Evolutionary conservation across 1,140 invertebrate genomes (phyloP), one percentile per base, ranked within the genome.

Genomic region (Danaus melanippus): DNA sequence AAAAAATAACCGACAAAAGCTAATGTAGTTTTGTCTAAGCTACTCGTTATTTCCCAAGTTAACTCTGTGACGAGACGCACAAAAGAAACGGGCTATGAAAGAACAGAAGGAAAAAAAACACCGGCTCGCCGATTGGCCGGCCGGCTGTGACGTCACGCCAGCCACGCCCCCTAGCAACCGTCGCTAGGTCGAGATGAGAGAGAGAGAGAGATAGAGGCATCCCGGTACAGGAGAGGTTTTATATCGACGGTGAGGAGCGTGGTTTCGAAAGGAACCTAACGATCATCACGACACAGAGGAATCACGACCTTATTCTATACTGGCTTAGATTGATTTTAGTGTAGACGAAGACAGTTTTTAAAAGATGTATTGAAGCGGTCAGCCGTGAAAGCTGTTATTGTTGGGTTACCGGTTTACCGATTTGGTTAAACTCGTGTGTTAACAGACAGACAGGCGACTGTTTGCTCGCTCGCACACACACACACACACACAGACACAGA

Each of bases 371-470:
- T 57, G 54, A 50, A 64, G 66, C 74, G 82, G 79, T 85, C 80
- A 82, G 76, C 76, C 75, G 77, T 75, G 70, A 81, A 82, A 86
- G 82, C 80, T 84, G 79, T 84, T 84, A 83, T 86, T 86, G 83
- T 86, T 86, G 83, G 79, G 76, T 83, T 79, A 77, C 69, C 74
- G 83, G 83, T 83, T 86, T 83, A 86, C 83, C 83, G 83, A 84
- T 83, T 84, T 84, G 79, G 83, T 84, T 84, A 81, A 82, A 78
- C 84, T 82, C 72, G 76, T 84, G 81, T 81, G 81, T 77, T 83
- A 83, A 80, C 75, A 79, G 75, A 75, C 79, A 83, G 76, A 77
- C 75, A 77, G 68, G 69, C 72, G 70, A 65, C 65, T 68, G 52
- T 66, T 64, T 63, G 70, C 69, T 67, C 58, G 68, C 68, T 67